Conservation (phyloP, 2,797 vertebrate species). For the Oreochromis mossambicus region DNA sequence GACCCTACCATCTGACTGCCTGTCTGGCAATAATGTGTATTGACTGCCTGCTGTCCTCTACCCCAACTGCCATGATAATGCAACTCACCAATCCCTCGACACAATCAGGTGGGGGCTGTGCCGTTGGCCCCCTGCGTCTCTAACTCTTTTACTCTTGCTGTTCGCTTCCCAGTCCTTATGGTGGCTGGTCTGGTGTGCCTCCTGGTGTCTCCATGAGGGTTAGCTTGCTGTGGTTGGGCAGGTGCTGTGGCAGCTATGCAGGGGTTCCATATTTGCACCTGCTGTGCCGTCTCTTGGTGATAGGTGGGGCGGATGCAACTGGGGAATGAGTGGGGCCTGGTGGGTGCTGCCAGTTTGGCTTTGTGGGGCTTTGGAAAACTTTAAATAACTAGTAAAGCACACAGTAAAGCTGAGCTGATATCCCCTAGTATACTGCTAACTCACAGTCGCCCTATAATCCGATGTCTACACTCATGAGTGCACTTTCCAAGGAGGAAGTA, state of each 20-base stretch:
- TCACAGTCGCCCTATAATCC: background rate
- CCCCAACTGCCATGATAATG: background rate
- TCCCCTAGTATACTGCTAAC: background rate
- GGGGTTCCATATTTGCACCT: background rate
- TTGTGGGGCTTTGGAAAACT: background rate
- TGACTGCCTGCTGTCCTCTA: background rate
- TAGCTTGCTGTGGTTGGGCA: background rate
- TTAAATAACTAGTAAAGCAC: background rate
- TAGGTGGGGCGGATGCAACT: background rate
- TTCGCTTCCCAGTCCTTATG: background rate
- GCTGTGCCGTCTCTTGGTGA: background rate
- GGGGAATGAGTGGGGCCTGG: background rate
- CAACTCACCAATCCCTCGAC: background rate
- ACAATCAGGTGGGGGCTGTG: background rate
- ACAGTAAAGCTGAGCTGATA: background rate
- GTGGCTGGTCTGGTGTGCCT: background rate
- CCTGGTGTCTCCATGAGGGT: background rate
- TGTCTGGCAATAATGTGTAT: background rate
- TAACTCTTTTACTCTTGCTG: background rate
- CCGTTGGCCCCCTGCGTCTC: background rate
- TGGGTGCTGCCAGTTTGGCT: background rate
- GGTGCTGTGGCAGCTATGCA: background rate
- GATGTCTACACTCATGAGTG: background rate
- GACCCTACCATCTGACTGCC: background rate
- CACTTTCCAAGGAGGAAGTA: background rate